Evolutionary conservation across 2,888 invertebrate species (phyloP).

Genomic region (Corbicula japonica): DNA sequence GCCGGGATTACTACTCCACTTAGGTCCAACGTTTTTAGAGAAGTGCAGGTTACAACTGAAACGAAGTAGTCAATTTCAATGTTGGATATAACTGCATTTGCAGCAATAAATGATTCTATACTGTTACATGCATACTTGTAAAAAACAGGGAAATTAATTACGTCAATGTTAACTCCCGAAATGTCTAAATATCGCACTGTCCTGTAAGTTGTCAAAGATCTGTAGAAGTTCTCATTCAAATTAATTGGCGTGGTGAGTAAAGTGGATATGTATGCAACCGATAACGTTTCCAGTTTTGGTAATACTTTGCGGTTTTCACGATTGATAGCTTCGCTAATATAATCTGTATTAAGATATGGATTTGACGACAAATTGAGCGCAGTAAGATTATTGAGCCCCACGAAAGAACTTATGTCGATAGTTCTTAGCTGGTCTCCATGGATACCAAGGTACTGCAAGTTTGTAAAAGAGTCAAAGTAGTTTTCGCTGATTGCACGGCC

Average conservation of each 20-base stretch:
- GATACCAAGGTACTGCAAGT: no score
- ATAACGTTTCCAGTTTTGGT: neutral
- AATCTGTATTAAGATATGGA: no score
- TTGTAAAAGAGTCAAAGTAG: no score
- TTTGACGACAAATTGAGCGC: no score
- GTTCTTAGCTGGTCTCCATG: no score
- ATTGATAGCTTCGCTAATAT: no score
- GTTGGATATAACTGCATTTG: neutral
- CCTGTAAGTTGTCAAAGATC: neutral
- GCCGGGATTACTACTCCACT: slow-evolving; percentile 2
- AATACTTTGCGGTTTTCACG: no score
- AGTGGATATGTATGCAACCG: neutral
- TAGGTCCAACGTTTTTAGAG: slow-evolving; percentile 18
- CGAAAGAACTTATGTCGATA: no score
- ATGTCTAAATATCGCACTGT: neutral
- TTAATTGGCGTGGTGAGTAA: neutral
- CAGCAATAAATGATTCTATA: neutral
- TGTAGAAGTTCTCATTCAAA: neutral
- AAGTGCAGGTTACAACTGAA: neutral
- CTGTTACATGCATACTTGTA: neutral
- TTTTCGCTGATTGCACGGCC: no score
- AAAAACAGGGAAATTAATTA: neutral
- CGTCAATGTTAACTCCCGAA: neutral
- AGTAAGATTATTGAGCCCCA: no score
- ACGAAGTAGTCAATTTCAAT: neutral